A percentile compares a stretch with the other conserved stretches of the same genome.
These are phyloP conservation scores for Troides aeacus DNA, from an alignment of 2,888 invertebrate species.

Conservation along the genomic window DNA sequence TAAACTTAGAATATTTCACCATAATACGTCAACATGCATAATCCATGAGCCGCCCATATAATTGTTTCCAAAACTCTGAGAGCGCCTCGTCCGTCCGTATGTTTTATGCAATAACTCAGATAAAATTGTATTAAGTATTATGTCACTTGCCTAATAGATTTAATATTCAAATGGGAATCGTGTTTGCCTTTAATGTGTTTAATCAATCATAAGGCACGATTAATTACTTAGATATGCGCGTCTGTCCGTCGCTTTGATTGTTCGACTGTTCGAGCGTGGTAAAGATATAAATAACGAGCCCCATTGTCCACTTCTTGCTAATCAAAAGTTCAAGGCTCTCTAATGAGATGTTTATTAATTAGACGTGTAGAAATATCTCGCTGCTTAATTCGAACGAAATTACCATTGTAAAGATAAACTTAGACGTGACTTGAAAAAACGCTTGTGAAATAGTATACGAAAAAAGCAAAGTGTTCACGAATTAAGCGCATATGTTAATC, in stretches of 20 bases:
- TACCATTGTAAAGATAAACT: slow-evolving; percentile 56
- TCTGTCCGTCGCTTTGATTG: slow-evolving; percentile 56
- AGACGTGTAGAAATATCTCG: slow-evolving; percentile 63
- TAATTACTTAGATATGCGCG: slow-evolving; percentile 74
- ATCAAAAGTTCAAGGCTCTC: slow-evolving; percentile 74
- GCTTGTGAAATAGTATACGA: slow-evolving; percentile 13
- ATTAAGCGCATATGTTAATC: slow-evolving; percentile 36
- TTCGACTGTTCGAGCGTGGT: slow-evolving; percentile 53
- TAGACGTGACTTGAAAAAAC: slow-evolving; percentile 51
- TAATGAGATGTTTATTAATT: slow-evolving; percentile 76
- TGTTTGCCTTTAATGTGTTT: slow-evolving; percentile 75
- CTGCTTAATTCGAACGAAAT: slow-evolving; percentile 56
- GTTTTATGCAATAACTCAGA: slow-evolving; percentile 71
- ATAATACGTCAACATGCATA: slow-evolving; percentile 58
- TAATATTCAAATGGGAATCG: slow-evolving; percentile 77
- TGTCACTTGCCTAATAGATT: slow-evolving; percentile 74
- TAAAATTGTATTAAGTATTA: slow-evolving; percentile 76
- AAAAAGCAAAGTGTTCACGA: slow-evolving; percentile 31
- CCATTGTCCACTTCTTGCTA: slow-evolving; percentile 70
- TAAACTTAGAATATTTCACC: slow-evolving; percentile 64
- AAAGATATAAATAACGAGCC: slow-evolving; percentile 66
- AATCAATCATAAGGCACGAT: slow-evolving; percentile 79
- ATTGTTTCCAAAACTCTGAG: slow-evolving; percentile 70
- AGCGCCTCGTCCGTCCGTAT: slow-evolving; percentile 49
- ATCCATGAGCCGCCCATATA: slow-evolving; percentile 65